Evolutionary conservation across 2,888 invertebrate genomes (phyloP).

Genomic region (Taenaris catops): DNA sequence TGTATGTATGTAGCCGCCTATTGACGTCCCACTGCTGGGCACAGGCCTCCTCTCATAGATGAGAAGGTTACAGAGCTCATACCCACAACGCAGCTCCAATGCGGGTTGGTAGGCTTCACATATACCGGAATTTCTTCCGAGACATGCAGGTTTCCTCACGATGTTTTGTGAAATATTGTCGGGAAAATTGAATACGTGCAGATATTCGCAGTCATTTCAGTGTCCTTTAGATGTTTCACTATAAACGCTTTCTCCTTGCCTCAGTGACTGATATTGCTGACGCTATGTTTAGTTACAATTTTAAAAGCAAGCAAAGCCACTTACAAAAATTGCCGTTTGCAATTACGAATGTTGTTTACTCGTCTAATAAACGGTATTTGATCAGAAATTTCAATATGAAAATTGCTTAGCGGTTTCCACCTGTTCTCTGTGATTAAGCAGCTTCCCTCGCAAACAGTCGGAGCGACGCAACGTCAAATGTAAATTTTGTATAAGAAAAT

Average conservation of each 20-base stretch:
- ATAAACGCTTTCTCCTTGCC: slow-evolving; percentile 26
- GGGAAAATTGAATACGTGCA: slow-evolving; percentile 69
- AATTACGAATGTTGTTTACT: slow-evolving; percentile 4
- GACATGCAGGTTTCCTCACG: too few relatives aligned
- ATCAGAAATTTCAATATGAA: slow-evolving; percentile 69
- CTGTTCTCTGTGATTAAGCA: slow-evolving; percentile 73
- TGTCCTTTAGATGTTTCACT: slow-evolving; percentile 30
- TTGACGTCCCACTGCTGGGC: too few relatives aligned
- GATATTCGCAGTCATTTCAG: slow-evolving; percentile 50
- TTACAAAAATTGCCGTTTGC: slow-evolving; percentile 2
- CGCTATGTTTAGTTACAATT: background rate
- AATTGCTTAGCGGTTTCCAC: slow-evolving; percentile 54
- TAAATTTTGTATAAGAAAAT: slow-evolving; percentile 63
- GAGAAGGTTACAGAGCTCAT: too few relatives aligned
- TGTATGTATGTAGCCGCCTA: too few relatives aligned
- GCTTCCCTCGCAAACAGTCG: slow-evolving; percentile 54
- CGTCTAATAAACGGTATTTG: slow-evolving; percentile 43
- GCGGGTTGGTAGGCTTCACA: too few relatives aligned
- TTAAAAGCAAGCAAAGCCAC: slow-evolving; percentile 9
- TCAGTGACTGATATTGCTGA: slow-evolving; percentile 1
- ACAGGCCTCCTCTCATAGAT: too few relatives aligned
- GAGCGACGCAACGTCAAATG: slow-evolving; percentile 47
- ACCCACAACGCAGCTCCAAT: too few relatives aligned
- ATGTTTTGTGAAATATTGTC: slow-evolving; percentile 69
- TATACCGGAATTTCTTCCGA: too few relatives aligned